Base-by-base conservation (phyloP, 2,888 invertebrate genomes). In the Chrysolina oricalcia region DNA sequence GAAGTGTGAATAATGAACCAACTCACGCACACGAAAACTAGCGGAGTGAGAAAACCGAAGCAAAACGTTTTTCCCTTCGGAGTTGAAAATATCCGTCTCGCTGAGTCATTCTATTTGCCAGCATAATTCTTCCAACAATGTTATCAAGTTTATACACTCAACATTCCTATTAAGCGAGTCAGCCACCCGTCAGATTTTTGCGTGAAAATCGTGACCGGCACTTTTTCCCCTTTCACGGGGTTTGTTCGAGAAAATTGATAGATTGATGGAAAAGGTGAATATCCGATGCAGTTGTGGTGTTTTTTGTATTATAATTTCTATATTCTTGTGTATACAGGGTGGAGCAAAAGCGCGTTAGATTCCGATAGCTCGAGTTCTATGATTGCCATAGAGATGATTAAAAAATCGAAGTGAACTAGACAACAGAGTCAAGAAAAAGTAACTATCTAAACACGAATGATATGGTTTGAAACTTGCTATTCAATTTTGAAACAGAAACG, bases 91-190 rank as follows among this genome's bases (percentile, higher is more conserved):
- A 35, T 27, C 10, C 59, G 35, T 50, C 27, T 19, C 27, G 75
- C 70, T 43, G 72, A 75, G 70, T 75, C 75, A 75, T 72, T 75
- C 69, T 75, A 72, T 75, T 75, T 75, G 66, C 72, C 75, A 75
- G 70, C 43, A 72, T 72, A 75, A 75, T 72, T 75, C 72, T 70
- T 69, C 66, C 69, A 21, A 75, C 72, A 75, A 70, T 75, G 72
- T 75, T 75, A 72, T 75, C 75, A 70, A 72, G 75, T 76, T 76
- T 72, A 75, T 72, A 72, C 70, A 75, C 75, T 75, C 75, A 75
- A 75, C 70, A 69, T 75, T 69, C 70, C 70, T 67, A 76, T 76
- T 76, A 70, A 72, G 69, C 64, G 50, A 76, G 76, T 76, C 76
- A 72, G 70, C 72, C 48, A 59, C 72, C 66, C 70, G 70, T 76